Conservation (phyloP, 2,888 invertebrate genomes). For the Nephrocerus scutellatus region DNA sequence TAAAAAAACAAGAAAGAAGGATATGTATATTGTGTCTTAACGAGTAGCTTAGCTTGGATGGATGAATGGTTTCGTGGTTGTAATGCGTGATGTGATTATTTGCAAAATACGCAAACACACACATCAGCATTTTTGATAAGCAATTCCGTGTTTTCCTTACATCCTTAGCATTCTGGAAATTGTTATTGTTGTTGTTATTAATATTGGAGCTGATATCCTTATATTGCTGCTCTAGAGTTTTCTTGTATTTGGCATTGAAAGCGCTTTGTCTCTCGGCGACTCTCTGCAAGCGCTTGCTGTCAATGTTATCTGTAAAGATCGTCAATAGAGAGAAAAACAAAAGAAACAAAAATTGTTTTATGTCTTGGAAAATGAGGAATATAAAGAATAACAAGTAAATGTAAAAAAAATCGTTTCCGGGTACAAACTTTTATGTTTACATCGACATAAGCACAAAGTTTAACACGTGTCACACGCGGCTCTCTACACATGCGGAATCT, state of each 20-base stretch:
- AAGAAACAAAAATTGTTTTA: neutral
- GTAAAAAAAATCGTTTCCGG: constrained; percentile 8
- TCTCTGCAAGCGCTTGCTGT: constrained; percentile 54
- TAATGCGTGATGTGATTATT: too few relatives aligned
- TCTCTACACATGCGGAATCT: too few relatives aligned
- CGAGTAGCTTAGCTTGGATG: too few relatives aligned
- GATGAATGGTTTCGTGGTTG: too few relatives aligned
- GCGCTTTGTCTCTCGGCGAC: constrained; percentile 54
- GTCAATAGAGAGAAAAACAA: constrained; percentile 4
- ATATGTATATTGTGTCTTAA: constrained; percentile 2
- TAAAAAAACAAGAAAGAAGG: neutral
- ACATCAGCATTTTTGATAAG: too few relatives aligned
- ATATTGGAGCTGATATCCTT: constrained; percentile 22
- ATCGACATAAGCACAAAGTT: too few relatives aligned
- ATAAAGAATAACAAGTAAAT: constrained; percentile 5
- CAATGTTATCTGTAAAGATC: constrained; percentile 43
- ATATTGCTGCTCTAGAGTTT: constrained; percentile 54
- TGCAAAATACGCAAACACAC: too few relatives aligned
- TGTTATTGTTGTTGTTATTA: constrained; percentile 36
- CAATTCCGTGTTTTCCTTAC: constrained; percentile 41
- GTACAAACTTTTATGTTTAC: too few relatives aligned
- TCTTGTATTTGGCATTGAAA: constrained; percentile 60
- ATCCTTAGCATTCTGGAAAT: constrained; percentile 43
- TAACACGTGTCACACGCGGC: too few relatives aligned
- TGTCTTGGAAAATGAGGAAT: neutral